These are phyloP conservation scores for Drosophila parvula DNA, from an alignment of 1,140 invertebrate genomes.

Conservation along the genomic window DNA sequence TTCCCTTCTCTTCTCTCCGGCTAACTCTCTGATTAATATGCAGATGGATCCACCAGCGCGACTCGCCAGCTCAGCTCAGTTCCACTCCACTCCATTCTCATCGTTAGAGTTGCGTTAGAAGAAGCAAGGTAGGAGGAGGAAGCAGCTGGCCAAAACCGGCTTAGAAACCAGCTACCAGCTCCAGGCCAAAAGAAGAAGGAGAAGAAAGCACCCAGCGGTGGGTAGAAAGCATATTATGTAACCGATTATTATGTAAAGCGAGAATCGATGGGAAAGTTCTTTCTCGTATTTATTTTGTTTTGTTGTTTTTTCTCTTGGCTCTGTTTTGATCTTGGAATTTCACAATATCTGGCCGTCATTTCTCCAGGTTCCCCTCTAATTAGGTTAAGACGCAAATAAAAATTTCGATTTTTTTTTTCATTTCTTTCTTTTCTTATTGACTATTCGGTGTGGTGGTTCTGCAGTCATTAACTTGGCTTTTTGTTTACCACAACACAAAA, in stretches of 20 bases:
- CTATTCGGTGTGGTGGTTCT: constrained; percentile 20
- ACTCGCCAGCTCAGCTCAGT: constrained; percentile 25
- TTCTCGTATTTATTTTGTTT: constrained; percentile 13
- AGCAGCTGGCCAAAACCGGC: constrained; percentile 61
- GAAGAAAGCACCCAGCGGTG: constrained; percentile 63
- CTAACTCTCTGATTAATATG: constrained; percentile 50
- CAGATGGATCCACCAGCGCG: constrained; percentile 46
- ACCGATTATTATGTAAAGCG: constrained; percentile 53
- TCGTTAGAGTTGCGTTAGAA: constrained; percentile 74
- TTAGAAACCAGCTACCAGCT: constrained; percentile 53
- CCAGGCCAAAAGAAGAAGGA: constrained; percentile 49
- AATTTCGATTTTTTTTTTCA: constrained; percentile 43
- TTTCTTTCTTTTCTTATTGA: constrained; percentile 22
- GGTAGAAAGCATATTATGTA: constrained; percentile 63
- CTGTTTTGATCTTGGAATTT: constrained; percentile 56
- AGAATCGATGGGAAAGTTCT: constrained; percentile 51
- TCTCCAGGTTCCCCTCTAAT: constrained; percentile 31
- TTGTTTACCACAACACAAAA: constrained; percentile 30
- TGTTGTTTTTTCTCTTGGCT: not conserved
- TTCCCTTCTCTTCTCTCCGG: constrained; percentile 44
- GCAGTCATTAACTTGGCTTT: constrained; percentile 35
- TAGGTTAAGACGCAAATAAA: constrained; percentile 51
- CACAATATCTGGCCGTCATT: constrained; percentile 43
- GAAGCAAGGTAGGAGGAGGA: constrained; percentile 29
- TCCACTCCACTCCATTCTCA: constrained; percentile 44